A percentile compares a stretch with the other conserved stretches of the same genome.
phyloP scores from a whole-genome alignment of 1,140 invertebrate species.

The Pollicipes pollicipes region DNA sequence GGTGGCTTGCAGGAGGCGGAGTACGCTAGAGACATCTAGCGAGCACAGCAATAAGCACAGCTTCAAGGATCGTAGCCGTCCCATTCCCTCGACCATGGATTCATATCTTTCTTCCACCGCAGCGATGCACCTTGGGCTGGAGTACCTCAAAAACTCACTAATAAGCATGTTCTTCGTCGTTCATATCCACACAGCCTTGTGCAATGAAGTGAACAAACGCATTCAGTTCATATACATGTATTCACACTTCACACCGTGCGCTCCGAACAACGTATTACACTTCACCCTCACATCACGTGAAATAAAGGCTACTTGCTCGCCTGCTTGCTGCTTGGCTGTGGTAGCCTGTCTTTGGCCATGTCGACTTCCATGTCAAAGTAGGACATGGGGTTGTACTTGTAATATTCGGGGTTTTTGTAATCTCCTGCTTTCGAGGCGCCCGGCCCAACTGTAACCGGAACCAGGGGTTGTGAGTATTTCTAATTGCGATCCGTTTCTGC shows the following conservation, averaged over 20 bases:
- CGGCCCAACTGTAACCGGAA: slow-evolving; percentile 43
- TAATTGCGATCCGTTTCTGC: too few species aligned
- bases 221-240: not conserved
- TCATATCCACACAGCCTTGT: not conserved
- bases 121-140: too few species aligned
- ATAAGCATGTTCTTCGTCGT: too few species aligned
- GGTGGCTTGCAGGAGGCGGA: too few species aligned
- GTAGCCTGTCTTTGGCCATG: slow-evolving; percentile 53
- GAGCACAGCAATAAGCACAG: not conserved
- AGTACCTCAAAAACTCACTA: too few species aligned
- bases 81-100: not conserved
- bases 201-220: not conserved
- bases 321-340: slow-evolving; percentile 22
- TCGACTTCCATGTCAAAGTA: slow-evolving; percentile 71
- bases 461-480: too few species aligned
- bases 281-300: not conserved
- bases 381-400: slow-evolving; percentile 52
- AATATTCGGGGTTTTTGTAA: slow-evolving; percentile 78
- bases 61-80: not conserved
- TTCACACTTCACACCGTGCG: not conserved
- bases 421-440: slow-evolving; percentile 46
- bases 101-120: too few species aligned
- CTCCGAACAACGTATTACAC: not conserved
- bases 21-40: not conserved
- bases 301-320: not conserved